Evolutionary conservation across 2,797 vertebrate genomes (phyloP), one percentile per base, ranked within the genome.

Genomic region (Carapus acus): DNA sequence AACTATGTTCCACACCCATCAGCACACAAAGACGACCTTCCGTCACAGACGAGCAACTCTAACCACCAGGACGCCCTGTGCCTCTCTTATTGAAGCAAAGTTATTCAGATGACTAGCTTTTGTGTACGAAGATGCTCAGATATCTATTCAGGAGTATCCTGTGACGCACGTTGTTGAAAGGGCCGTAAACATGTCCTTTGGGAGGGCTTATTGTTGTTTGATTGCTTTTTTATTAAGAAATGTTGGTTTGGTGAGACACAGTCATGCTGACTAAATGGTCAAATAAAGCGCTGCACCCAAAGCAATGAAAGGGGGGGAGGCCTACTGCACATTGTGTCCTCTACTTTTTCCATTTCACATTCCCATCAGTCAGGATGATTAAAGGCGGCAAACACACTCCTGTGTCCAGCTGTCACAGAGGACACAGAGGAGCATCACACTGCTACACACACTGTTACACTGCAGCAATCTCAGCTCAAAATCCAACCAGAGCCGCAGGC

Each of bases 131-230:
- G 46, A 71, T 43, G 31, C 66, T 73, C 54, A 45, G 48, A 68
- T 42, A 38, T 39, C 67, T 57, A 56, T 54, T 71, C 62, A 71
- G 42, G 31, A 62, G 66, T 63, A 77, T 77, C 70, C 45, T 34
- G 46, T 66, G 67, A 63, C 69, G 40, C 22, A 7, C 23, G 36
- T 29, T 58, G 46, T 31, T 48, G 38, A 60, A 49, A 58, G 63
- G 49, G 49, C 62, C 53, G 50, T 54, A 61, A 50, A 17, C 11
- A 13, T 41, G 9, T 40, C 24, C 34, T 50, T n/a, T 29, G 50
- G 43, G 43, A 58, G 49, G n/a, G 43, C 54, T 11, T 6, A 34
- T 19, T 61, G 45, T 39, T 45, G 57, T n/a, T n/a, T n/a, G n/a
- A n/a, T n/a, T n/a, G n/a, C n/a, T 58, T 54, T 51, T 22, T 18